These are phyloP conservation scores for Tipula vernalis DNA, from an alignment of 2,888 invertebrate genomes.

Conservation along the genomic window DNA sequence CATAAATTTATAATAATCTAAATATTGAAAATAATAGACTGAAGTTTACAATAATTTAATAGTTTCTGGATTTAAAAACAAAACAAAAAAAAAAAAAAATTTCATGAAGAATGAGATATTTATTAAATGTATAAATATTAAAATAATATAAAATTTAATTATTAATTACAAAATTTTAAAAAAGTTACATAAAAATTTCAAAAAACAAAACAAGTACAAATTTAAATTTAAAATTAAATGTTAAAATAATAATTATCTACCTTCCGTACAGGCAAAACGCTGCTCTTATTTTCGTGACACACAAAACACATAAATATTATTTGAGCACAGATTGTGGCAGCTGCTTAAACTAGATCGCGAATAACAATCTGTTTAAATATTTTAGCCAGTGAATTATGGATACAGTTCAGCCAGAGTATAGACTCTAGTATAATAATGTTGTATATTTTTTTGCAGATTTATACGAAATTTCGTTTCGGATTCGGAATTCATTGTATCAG, in stretches of 20 bases:
- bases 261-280: too few species aligned
- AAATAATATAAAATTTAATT: not conserved
- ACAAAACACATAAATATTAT: too few species aligned
- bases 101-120: not conserved
- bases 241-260: not conserved
- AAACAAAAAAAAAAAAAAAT: not conserved
- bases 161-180: not conserved
- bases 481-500: too few species aligned
- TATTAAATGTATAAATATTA: not conserved
- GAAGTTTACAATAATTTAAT: not conserved
- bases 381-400: too few species aligned
- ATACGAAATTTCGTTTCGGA: too few species aligned
- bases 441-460: too few species aligned
- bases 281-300: not conserved
- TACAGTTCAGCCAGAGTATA: too few species aligned
- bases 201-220: not conserved
- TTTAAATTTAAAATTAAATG: not conserved
- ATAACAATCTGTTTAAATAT: too few species aligned
- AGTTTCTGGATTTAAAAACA: not conserved
- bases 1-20: not conserved
- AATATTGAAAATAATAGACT: not conserved
- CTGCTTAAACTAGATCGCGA: too few species aligned
- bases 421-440: too few species aligned
- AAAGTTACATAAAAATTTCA: not conserved
- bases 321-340: too few species aligned